Evolutionary conservation across 1,140 invertebrate species (phyloP), one percentile per base, ranked within the genome.

Genomic region (Pachypeltis micranthus): DNA sequence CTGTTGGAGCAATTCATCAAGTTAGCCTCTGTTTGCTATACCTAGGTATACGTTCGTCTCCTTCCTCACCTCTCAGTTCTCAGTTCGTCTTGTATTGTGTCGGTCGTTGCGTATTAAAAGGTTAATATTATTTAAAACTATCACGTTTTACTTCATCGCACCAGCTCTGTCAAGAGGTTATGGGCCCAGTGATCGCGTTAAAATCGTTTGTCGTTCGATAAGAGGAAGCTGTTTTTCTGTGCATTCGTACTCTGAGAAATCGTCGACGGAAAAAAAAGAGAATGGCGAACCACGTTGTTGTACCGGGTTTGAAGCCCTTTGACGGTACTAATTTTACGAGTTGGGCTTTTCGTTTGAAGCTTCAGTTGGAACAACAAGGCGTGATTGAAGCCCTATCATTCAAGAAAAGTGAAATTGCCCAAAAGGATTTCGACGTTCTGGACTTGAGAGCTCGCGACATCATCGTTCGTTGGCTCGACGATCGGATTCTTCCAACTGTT

Each of bases 241-340:
- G n/a, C n/a, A 10, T 21, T 7, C 47, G 31, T 10, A 39, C 31
- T 39, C 31, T n/a, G 31, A 21, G 47, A 51, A 51, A 51, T 51
- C 47, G 47, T 10, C 47, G 47, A 51, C 47, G 47, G 47, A 51
- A 51, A 51, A 21, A 14, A 21, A 21, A 3, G 47, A 51, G 4
- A 51, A 51, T 51, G 47, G 47, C 47, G 47, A 51, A 10, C 19
- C 47, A 51, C 10, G 47, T 51, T 51, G 47, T 51, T 51, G 31
- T 39, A 16, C 47, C 47, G 4, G 47, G 47, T 16, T 51, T 51
- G 47, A 51, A 21, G 21, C 47, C 47, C 47, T 51, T 51, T 51
- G 47, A 51, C 23, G 47, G 47, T 7, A 21, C 21, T 10, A 51
- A 51, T 51, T 51, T 51, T 51, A 51, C 47, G 4, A 51, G 47